These are phyloP conservation scores for Isotomurus palustris DNA, from an alignment of 2,888 invertebrate genomes.

Conservation along the genomic window DNA sequence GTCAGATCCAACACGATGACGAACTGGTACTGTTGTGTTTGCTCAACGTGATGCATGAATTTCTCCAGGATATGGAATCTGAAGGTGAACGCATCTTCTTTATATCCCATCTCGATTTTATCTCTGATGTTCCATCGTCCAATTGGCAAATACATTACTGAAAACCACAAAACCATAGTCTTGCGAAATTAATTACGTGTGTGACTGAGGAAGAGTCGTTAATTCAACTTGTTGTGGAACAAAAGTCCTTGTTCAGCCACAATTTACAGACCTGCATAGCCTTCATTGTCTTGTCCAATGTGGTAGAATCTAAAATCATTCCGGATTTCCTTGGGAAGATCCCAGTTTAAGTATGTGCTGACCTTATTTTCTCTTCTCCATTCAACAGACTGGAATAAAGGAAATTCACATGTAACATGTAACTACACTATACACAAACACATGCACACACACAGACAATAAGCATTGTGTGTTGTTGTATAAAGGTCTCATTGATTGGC, in stretches of 20 bases:
- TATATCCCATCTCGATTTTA: constrained; percentile 16
- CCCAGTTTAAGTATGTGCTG: constrained; percentile 22
- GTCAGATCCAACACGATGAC: constrained; percentile 25
- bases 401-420: too few relatives aligned
- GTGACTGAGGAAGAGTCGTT: background rate
- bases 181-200: background rate
- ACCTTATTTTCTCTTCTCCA: constrained; percentile 37
- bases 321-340: constrained; percentile 13
- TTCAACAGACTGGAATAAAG: constrained; percentile 16
- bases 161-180: background rate
- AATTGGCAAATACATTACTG: constrained; percentile 25
- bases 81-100: constrained; percentile 23
- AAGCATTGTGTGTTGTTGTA: too few relatives aligned
- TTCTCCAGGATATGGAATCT: constrained; percentile 24
- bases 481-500: too few relatives aligned
- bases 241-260: background rate
- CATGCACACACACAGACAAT: too few relatives aligned
- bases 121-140: constrained; percentile 27
- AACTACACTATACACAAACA: too few relatives aligned
- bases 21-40: constrained; percentile 17
- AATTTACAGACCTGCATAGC: constrained; percentile 22
- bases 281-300: constrained; percentile 27
- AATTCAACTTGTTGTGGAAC: background rate
- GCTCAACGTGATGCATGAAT: constrained; percentile 17
- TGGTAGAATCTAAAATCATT: constrained; percentile 26